Evolutionary conservation across 2,113 vertebrate genomes (phyloP).

Genomic region (Morone chrysops): DNA sequence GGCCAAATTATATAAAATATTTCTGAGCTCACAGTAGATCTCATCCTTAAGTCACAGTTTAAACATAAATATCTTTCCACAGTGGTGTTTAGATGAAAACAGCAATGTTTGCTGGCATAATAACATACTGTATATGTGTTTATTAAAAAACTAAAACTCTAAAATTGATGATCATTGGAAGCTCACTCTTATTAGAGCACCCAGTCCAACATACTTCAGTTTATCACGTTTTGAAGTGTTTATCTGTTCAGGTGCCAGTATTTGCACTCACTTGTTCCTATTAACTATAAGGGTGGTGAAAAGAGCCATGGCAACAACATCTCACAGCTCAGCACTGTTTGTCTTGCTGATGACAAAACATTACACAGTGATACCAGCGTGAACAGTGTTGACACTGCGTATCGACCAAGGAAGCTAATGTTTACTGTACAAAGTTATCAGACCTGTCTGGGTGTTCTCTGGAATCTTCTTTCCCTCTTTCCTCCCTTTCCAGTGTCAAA

Average conservation of each 20-base stretch:
- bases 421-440: slow-evolving; percentile 74
- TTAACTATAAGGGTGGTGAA: slow-evolving; percentile 16
- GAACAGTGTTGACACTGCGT: slow-evolving; percentile 71
- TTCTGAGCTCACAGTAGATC: neutral
- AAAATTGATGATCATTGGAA: neutral
- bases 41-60: neutral
- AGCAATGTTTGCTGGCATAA: neutral
- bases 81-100: neutral
- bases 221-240: slow-evolving; percentile 20
- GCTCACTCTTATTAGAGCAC: neutral
- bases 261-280: slow-evolving; percentile 47
- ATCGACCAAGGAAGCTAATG: slow-evolving; percentile 54
- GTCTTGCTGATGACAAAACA: slow-evolving; percentile 77
- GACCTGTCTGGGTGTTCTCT: slow-evolving; percentile 64
- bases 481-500: neutral
- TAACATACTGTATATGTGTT: neutral
- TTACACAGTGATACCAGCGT: slow-evolving; percentile 41
- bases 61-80: neutral
- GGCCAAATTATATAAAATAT: neutral
- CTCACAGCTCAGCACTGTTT: slow-evolving; percentile 57
- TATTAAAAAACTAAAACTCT: neutral
- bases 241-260: slow-evolving; percentile 19
- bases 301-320: slow-evolving; percentile 20
- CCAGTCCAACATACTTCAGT: neutral
- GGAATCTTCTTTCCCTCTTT: slow-evolving; percentile 23